phyloP scores from a whole-genome alignment of 2,113 vertebrate genomes.

The Suncus etruscus region DNA sequence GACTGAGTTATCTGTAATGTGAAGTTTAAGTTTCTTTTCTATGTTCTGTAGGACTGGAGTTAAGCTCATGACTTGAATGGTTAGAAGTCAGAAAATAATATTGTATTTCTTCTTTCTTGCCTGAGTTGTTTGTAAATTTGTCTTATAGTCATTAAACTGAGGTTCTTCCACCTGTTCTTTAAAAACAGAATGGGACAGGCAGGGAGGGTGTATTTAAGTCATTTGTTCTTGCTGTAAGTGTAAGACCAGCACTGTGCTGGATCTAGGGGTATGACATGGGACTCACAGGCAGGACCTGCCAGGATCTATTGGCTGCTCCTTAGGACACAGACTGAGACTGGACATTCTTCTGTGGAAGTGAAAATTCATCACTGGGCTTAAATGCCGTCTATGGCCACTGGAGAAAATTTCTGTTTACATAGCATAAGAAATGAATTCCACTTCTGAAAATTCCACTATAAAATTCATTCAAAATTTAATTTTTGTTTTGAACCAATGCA shows the following conservation, averaged over 20 bases:
- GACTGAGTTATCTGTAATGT: not conserved
- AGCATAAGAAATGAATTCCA: not conserved
- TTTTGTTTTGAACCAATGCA: not conserved
- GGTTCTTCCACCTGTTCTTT: not conserved
- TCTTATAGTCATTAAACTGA: too few relatives aligned
- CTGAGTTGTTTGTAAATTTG: too few relatives aligned
- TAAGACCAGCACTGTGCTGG: not conserved
- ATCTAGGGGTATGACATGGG: not conserved
- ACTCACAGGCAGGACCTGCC: not conserved
- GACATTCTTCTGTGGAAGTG: not conserved
- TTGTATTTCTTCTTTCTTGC: too few relatives aligned
- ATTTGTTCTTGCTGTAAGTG: not conserved
- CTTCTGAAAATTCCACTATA: not conserved
- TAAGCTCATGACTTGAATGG: not conserved
- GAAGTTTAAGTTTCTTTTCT: slow-evolving; percentile 33
- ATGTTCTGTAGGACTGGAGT: not conserved
- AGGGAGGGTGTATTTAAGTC: not conserved
- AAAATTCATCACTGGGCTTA: not conserved
- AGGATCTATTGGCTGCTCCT: not conserved
- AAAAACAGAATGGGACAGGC: not conserved
- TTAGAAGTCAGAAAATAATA: not conserved
- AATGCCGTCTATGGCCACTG: not conserved
- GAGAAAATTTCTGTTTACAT: not conserved
- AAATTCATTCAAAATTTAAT: not conserved
- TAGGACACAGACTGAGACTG: not conserved